Base-by-base conservation (phyloP, 2,113 vertebrate species). In the Bujurquina vittata region DNA sequence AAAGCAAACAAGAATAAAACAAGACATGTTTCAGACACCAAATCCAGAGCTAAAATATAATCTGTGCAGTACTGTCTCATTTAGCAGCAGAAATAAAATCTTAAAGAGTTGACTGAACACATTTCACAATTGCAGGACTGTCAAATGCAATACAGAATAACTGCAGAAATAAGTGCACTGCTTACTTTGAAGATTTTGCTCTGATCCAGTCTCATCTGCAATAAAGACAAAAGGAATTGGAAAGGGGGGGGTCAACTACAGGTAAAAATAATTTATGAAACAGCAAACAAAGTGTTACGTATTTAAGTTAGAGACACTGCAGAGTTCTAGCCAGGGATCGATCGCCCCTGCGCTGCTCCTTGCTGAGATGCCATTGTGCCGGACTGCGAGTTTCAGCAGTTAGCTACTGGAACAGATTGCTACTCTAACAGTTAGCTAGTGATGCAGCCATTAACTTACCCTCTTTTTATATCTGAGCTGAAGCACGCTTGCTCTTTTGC, bases 191-290 rank as follows among this genome's bases (percentile, higher is more conserved):
- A 90, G 35, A 96, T 83, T 93, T 95, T 96, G 86, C 92, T 95
- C 61, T 93, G 91, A 85, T 96, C 96, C 88, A 95, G 85, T 94
- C 96, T 96, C 67, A 96, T 94, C 96, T 96, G 88, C 7, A 87
- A 87, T 59, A 55, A 85, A 78, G 40, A 89, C 55, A 79, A 75
- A 81, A 60, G 22, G 1, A 33, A 46, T 40, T 56, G 4, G 7
- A 22, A n/a, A 65, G 43, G 23, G 10, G 3, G 35, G 58, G 29
- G 43, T 29, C 23, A 67, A 55, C 40, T 76, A 60, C 37, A 69
- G 54, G 46, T 49, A 72, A 52, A 72, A 72, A 72, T 0, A n/a
- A 54, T 72, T 3, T 31, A 54, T n/a, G 10, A 72, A 54, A 18
- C 17, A 52, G 5, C 14, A 31, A 26, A 69, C 40, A 18, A 29